A percentile compares a stretch with the other conserved stretches of the same genome.
phyloP scores from a whole-genome alignment of 2,888 invertebrate species.

The Campoplex capitator region DNA sequence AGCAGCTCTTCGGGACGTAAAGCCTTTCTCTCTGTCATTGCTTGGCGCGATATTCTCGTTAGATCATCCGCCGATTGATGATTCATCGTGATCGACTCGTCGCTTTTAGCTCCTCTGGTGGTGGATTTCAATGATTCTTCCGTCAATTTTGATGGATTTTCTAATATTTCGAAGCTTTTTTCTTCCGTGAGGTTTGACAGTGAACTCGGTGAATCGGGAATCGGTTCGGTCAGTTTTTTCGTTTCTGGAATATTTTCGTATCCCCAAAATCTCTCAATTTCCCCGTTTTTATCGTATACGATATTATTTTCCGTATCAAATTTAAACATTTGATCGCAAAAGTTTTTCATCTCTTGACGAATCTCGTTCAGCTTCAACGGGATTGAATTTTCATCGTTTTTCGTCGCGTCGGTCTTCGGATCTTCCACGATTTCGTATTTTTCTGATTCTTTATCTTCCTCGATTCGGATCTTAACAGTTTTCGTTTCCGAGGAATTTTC shows the following conservation, averaged over 20 bases:
- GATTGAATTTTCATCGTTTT: constrained; percentile 39
- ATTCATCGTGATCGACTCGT: constrained; percentile 66
- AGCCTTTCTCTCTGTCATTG: constrained; percentile 70
- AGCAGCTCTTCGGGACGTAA: constrained; percentile 2
- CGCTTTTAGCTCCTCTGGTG: constrained; percentile 66
- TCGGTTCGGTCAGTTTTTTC: background rate
- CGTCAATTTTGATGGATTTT: background rate
- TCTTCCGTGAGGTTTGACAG: background rate
- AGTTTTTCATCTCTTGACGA: constrained; percentile 75
- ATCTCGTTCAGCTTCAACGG: constrained; percentile 72
- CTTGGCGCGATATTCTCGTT: constrained; percentile 62
- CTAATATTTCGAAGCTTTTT: background rate
- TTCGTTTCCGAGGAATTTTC: background rate
- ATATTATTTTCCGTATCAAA: constrained; percentile 75
- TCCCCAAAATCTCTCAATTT: constrained; percentile 71
- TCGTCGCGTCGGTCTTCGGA: background rate
- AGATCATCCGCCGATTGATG: constrained; percentile 69
- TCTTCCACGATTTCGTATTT: background rate
- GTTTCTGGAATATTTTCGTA: background rate
- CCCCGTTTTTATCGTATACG: constrained; percentile 68
- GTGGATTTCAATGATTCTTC: constrained; percentile 60
- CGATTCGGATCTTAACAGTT: background rate
- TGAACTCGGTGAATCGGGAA: background rate
- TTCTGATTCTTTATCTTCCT: background rate
- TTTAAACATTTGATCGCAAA: constrained; percentile 72